phyloP scores from a whole-genome alignment of 2,888 invertebrate species.

The Allacma fusca region DNA sequence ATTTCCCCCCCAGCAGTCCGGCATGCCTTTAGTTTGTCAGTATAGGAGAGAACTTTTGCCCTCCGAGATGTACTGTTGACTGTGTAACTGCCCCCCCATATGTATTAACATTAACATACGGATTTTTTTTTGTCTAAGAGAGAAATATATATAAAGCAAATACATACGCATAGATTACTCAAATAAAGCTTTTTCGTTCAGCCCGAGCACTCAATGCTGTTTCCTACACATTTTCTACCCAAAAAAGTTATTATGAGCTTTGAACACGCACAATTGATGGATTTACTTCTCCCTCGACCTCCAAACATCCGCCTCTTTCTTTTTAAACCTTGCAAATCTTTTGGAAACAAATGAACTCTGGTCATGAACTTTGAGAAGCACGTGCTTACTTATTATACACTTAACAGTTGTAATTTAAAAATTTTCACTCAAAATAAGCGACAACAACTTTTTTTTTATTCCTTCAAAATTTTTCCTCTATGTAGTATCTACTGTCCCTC shows the following conservation, averaged over 20 bases:
- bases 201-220: not conserved
- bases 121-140: too few relatives aligned
- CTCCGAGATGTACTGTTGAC: too few relatives aligned
- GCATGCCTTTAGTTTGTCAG: too few relatives aligned
- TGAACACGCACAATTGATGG: constrained; percentile 48
- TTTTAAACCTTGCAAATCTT: constrained; percentile 42
- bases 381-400: constrained; percentile 19
- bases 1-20: not conserved
- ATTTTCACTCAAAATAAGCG: constrained; percentile 24
- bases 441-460: constrained; percentile 2
- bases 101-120: too few relatives aligned
- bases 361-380: constrained; percentile 38
- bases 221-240: constrained; percentile 21
- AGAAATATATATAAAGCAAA: too few relatives aligned
- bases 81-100: too few relatives aligned
- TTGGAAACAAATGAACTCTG: constrained; percentile 44
- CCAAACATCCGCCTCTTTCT: constrained; percentile 46
- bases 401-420: constrained; percentile 36
- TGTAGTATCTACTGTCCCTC: too few relatives aligned
- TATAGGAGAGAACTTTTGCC: too few relatives aligned
- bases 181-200: too few relatives aligned
- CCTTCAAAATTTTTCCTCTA: not conserved
- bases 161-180: too few relatives aligned
- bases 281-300: constrained; percentile 47
- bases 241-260: constrained; percentile 45